Evolutionary conservation across 2,888 invertebrate species (phyloP), one percentile per base, ranked within the genome.

Genomic region (Chrysolina americana): DNA sequence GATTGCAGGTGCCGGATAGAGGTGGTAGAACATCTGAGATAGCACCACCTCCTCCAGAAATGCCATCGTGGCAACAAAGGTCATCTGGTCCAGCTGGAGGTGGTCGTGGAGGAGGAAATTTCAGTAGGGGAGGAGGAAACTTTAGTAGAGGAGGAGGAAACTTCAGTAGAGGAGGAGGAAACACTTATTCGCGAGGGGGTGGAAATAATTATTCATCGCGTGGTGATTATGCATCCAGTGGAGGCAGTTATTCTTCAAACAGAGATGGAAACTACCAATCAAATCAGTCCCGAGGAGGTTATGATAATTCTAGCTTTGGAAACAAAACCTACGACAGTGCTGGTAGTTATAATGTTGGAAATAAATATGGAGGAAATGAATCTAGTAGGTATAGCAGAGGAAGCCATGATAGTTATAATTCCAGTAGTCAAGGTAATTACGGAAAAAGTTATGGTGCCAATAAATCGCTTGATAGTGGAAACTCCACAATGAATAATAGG

Each of bases 1-100:
- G 10, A 15, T 85, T 83, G 0, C 81, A 93, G 92, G 98, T 98
- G 0, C 98, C 98, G 0, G 99, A 99, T 87, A 90, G 98, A 82
- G 99, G 99, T 21, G 98, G 98, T 1, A 90, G 98, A 68, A 95
- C 98, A 0, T 92, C 93, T 81, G 98, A 98, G 83, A 94, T 95
- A 82, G 95, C 96, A 77, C 94, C 96, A 0, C 98, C 98, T 0
- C 97, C 98, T 0, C 98, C 98, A 0, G 98, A 98, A 89, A 98
- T 98, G 97, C 98, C 98, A 0, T 94, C 96, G 0, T 98, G 98
- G 96, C 93, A 94, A 84, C 95, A 96, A 83, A 89, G 92, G 48
- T 89, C 90, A 0, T 83, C 90, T 44, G 90, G 90, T 44, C 89
- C 90, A 11, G 84, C 86, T 44, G 87, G 87, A 21, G 88, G 91